Percentiles rank a stretch among this genome's conserved stretches.
Evolutionary conservation across 2,113 vertebrate genomes (phyloP).

Genomic region (Takifugu bimaculatus): DNA sequence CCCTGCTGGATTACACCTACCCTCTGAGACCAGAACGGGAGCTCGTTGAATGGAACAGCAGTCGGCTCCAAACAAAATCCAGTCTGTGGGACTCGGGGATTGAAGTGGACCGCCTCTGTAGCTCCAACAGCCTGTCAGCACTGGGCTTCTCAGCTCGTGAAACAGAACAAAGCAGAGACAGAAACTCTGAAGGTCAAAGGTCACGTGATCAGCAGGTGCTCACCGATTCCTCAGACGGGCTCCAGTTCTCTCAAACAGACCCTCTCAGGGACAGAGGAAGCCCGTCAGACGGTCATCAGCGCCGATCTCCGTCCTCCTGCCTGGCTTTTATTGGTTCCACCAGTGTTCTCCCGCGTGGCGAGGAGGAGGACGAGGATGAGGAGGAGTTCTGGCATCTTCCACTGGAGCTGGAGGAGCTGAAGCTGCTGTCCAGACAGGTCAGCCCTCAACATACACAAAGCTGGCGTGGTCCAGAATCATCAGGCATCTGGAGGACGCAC

Average conservation of each 20-base stretch:
- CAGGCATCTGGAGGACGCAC: too few species aligned
- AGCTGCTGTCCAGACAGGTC: slow-evolving; percentile 75
- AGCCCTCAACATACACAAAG: slow-evolving; percentile 1
- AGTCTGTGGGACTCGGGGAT: slow-evolving; percentile 85
- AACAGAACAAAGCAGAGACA: slow-evolving; percentile 7
- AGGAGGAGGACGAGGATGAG: slow-evolving; percentile 63
- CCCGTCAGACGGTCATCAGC: neutral
- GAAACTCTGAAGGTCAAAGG: slow-evolving; percentile 1
- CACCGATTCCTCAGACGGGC: slow-evolving; percentile 34
- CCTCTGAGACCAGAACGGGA: slow-evolving; percentile 78
- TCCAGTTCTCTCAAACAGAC: slow-evolving; percentile 29
- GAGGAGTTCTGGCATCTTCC: slow-evolving; percentile 87
- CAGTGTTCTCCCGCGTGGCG: slow-evolving; percentile 51
- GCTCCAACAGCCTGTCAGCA: slow-evolving; percentile 66
- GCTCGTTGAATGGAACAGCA: slow-evolving; percentile 30
- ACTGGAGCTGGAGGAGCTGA: slow-evolving; percentile 77
- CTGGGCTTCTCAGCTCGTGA: slow-evolving; percentile 25
- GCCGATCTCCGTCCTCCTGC: slow-evolving; percentile 5
- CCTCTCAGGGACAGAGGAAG: slow-evolving; percentile 20
- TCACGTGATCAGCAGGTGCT: slow-evolving; percentile 42
- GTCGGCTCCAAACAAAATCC: slow-evolving; percentile 43
- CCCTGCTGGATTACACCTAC: slow-evolving; percentile 90
- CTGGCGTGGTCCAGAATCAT: too few species aligned
- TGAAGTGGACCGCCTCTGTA: slow-evolving; percentile 79
- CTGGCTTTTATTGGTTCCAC: slow-evolving; percentile 57